Percentiles rank a stretch among this genome's conserved stretches.
These are phyloP conservation scores for Eubucco bourcierii DNA, from an alignment of 2,113 vertebrate genomes.

Conservation along the genomic window DNA sequence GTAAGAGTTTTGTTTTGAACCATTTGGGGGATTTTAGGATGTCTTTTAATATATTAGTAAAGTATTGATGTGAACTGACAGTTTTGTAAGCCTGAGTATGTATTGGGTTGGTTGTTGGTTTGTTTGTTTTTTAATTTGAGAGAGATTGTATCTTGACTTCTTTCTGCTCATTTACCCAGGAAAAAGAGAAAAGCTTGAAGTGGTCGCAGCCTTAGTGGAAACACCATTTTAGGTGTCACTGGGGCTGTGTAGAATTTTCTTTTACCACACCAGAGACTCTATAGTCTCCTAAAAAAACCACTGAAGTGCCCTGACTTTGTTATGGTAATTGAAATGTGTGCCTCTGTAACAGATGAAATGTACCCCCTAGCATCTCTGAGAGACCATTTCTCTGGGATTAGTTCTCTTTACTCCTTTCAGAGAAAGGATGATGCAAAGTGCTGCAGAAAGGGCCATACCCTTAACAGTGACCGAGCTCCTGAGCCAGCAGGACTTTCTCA, in stretches of 20 bases:
- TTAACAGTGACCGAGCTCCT: fast-evolving
- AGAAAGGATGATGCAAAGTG: not conserved
- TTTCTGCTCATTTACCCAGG: too few relatives aligned
- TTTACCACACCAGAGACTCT: not conserved
- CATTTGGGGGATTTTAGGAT: fast-evolving
- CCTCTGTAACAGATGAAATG: not conserved
- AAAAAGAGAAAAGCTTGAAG: not conserved
- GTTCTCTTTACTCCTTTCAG: not conserved
- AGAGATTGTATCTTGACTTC: too few relatives aligned
- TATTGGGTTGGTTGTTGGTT: not conserved
- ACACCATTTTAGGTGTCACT: fast-evolving
- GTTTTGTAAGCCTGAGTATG: not conserved
- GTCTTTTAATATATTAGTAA: not conserved
- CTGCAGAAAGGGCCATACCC: not conserved
- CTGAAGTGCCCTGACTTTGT: not conserved
- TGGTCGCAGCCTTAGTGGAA: not conserved
- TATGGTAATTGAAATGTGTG: not conserved
- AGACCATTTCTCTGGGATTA: fast-evolving
- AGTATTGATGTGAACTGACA: not conserved
- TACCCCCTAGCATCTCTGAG: fast-evolving
- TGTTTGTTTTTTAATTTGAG: too few relatives aligned
- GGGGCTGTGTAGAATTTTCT: not conserved
- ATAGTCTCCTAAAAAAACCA: not conserved
- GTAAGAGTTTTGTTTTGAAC: not conserved
- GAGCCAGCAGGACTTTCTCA: not conserved